A percentile compares a stretch with the other conserved stretches of the same genome.
phyloP scores from a whole-genome alignment of 2,797 vertebrate species.

The Sciaenops ocellatus region DNA sequence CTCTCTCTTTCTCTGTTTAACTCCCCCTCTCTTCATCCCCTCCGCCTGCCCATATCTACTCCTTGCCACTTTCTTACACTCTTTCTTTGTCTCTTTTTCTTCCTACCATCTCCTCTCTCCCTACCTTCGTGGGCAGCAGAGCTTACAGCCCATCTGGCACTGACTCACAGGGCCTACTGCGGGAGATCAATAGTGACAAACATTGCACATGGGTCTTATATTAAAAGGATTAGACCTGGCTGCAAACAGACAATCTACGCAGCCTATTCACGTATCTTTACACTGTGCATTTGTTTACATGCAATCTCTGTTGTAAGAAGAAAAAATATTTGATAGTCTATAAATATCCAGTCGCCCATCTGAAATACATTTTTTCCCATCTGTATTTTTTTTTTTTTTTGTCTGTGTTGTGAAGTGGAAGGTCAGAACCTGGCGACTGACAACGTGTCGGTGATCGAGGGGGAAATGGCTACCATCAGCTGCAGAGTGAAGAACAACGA shows the following conservation, averaged over 20 bases:
- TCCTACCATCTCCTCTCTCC: conserved; percentile 68
- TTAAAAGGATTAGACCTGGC: conserved; percentile 81
- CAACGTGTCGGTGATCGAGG: conserved; percentile 97
- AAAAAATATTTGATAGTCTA: conserved; percentile 60
- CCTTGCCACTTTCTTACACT: conserved; percentile 73
- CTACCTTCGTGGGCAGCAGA: conserved; percentile 80
- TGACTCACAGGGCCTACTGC: conserved; percentile 78
- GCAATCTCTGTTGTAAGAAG: conserved; percentile 44
- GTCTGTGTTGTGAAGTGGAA: conserved; percentile 83
- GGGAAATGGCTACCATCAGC: conserved; percentile 97
- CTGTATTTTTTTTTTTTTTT: conserved; percentile 12
- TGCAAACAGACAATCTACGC: conserved; percentile 72
- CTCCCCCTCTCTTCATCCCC: conserved; percentile 50
- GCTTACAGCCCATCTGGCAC: conserved; percentile 84
- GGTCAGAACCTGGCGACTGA: conserved; percentile 95
- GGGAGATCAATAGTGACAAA: conserved; percentile 85
- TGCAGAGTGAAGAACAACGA: conserved; percentile 98
- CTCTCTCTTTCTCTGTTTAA: conserved; percentile 43
- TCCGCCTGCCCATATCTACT: conserved; percentile 57
- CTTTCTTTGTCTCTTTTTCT: conserved; percentile 72
- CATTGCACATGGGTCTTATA: conserved; percentile 82
- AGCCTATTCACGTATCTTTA: conserved; percentile 58
- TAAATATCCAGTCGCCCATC: conserved; percentile 47
- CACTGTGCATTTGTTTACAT: conserved; percentile 54
- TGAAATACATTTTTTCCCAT: conserved; percentile 30